Base-by-base conservation (phyloP, 2,888 invertebrate species). In the Dolichomitus sp. region DNA sequence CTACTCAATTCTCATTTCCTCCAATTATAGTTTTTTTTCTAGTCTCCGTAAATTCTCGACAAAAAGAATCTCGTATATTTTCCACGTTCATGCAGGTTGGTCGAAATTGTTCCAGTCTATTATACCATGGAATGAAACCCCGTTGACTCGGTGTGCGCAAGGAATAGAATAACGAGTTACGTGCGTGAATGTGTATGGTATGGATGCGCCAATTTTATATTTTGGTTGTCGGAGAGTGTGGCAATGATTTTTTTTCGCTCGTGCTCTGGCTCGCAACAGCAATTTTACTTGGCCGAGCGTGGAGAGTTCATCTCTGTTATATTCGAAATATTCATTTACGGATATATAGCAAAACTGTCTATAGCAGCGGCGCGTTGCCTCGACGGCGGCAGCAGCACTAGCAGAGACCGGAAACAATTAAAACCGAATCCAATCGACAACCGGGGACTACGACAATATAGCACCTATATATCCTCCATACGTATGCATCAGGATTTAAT, bases 401-500 rank as follows among this genome's bases (percentile, higher is more conserved):
- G 33, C 78, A 65, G 83, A 68, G 69, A 78, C 80, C 84, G 86
- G 85, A 86, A 86, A 84, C 85, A 86, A 86, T 86, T 86, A 84
- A 86, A 86, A 84, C 70, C 72, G 81, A 85, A 85, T 86, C 84
- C 86, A 85, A 86, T 86, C 83, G 81, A 74, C 83, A 73, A 78
- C 61, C 77, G 77, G 79, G 37, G 66, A 83, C 84, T 75, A 83
- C 78, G 84, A 84, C 86, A 86, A 84, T 84, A 83, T 80, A 80
- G 66, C 57, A 59, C 50, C 37, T 78, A 81, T 75, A 75, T 69
- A 77, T 74, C 48, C 48, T 76, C 83, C 73, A 80, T 80, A 80
- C 80, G 80, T 72, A 76, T 82, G 65, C 69, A 77, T 82, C 76
- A 80, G 81, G 70, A 86, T 87, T 87, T 87, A 89, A 90, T 91